Evolutionary conservation across 2,888 invertebrate genomes (phyloP).

Genomic region (Hypomecis atomaria): DNA sequence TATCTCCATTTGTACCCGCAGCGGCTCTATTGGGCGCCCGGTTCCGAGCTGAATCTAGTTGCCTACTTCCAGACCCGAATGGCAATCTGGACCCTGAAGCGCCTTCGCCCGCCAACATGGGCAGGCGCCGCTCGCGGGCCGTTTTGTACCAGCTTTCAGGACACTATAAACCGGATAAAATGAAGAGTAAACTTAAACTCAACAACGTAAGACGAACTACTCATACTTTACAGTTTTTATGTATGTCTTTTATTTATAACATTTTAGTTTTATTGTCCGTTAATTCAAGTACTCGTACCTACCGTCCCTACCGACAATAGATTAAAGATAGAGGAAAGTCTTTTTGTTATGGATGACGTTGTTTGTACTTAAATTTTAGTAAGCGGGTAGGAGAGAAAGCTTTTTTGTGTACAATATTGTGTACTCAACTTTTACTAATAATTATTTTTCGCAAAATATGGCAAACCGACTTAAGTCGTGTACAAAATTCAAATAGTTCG

Average conservation of each 20-base stretch:
- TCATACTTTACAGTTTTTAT: not conserved
- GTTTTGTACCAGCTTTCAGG: slow-evolving; percentile 98
- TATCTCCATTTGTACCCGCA: slow-evolving; percentile 87
- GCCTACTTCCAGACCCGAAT: slow-evolving; percentile 92
- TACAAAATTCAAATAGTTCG: too few species aligned
- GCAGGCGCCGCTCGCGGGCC: slow-evolving; percentile 95
- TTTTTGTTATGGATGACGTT: too few species aligned
- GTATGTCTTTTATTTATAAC: not conserved
- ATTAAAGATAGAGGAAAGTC: not conserved
- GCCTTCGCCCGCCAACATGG: slow-evolving; percentile 94
- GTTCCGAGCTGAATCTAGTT: slow-evolving; percentile 91
- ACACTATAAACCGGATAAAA: slow-evolving; percentile 97
- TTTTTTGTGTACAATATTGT: too few species aligned
- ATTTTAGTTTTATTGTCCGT: too few species aligned
- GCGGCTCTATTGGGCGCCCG: slow-evolving; percentile 92
- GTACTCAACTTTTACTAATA: too few species aligned
- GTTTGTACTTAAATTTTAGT: too few species aligned
- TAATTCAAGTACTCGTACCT: too few species aligned
- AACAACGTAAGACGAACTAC: slow-evolving; percentile 92
- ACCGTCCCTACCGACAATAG: not conserved
- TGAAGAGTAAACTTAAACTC: slow-evolving; percentile 96
- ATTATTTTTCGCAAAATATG: too few species aligned
- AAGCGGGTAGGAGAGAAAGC: too few species aligned
- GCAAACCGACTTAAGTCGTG: too few species aligned
- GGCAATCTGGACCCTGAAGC: slow-evolving; percentile 92